Percentiles rank a stretch among this genome's conserved stretches.
phyloP scores from a whole-genome alignment of 2,888 invertebrate species.

The Pachymerium ferrugineum region DNA sequence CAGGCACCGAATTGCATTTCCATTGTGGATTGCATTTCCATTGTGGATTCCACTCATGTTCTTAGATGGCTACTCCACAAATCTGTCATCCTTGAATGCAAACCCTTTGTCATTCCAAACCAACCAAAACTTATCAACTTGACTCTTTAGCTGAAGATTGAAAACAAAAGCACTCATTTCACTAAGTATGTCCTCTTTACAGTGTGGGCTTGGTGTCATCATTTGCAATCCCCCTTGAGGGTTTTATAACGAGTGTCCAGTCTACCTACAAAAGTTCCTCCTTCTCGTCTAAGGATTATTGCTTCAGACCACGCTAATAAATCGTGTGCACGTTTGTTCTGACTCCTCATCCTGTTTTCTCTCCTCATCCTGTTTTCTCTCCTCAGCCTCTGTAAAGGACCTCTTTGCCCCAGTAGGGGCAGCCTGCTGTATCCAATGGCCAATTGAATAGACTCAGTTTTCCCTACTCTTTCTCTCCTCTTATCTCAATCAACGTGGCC shows the following conservation, averaged over 20 bases:
- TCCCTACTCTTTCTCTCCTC: constrained; percentile 2
- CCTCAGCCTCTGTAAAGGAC: background rate
- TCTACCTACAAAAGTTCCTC: background rate
- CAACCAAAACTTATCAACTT: too few species aligned
- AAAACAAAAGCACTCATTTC: background rate
- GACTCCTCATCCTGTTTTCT: background rate
- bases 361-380: too few species aligned
- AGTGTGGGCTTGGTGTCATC: constrained; percentile 24
- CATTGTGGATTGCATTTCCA: background rate
- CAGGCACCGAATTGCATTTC: background rate
- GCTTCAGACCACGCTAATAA: constrained; percentile 24
- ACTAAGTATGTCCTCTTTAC: constrained; percentile 13
- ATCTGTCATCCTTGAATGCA: background rate
- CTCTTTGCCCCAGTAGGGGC: background rate
- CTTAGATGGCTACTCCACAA: background rate
- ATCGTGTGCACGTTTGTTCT: constrained; percentile 2
- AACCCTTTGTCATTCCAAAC: background rate
- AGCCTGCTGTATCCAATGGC: constrained; percentile 14
- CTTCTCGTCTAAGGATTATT: background rate
- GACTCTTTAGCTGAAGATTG: background rate
- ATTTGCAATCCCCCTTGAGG: constrained; percentile 14
- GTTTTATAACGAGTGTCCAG: constrained; percentile 20
- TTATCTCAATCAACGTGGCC: background rate
- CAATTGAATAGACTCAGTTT: background rate
- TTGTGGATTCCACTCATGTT: too few species aligned